A percentile compares a stretch with the other conserved stretches of the same genome.
Conservation (phyloP, 2,797 vertebrate genomes). For the Peromyscus aztecus region DNA sequence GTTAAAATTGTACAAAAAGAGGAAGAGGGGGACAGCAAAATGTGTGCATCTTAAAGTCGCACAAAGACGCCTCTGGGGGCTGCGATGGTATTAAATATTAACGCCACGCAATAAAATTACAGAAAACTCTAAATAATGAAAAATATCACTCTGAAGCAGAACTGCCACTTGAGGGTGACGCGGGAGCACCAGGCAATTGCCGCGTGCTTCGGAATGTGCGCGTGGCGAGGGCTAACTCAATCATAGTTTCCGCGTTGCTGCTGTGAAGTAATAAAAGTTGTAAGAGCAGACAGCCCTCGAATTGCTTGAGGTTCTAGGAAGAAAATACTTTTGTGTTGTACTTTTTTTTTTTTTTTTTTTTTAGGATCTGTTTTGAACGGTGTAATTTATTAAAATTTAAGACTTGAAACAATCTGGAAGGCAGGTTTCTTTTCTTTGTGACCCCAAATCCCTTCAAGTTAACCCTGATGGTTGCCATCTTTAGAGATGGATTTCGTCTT, state of each 20-base stretch:
- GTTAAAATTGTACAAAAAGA: conserved; percentile 41
- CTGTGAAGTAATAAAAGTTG: conserved; percentile 51
- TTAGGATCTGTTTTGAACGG: conserved; percentile 47
- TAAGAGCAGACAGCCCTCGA: neutral
- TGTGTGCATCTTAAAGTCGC: conserved; percentile 57
- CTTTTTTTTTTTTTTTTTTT: conserved; percentile 57
- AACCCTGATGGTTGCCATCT: neutral
- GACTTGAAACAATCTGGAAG: conserved; percentile 32
- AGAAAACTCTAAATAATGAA: conserved; percentile 74
- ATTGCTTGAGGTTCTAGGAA: conserved; percentile 20
- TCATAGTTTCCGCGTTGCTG: conserved; percentile 37
- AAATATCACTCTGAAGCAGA: conserved; percentile 61
- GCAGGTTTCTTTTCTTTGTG: neutral
- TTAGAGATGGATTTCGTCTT: conserved; percentile 51
- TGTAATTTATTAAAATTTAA: conserved; percentile 62
- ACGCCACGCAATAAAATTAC: conserved; percentile 73
- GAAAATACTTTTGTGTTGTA: conserved; percentile 36
- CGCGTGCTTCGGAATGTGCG: neutral
- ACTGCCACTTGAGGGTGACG: conserved; percentile 22
- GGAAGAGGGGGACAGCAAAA: neutral
- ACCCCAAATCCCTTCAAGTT: conserved; percentile 36
- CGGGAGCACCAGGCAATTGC: neutral
- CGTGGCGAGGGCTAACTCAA: conserved; percentile 46
- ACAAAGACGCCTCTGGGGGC: conserved; percentile 41
- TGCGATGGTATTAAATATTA: conserved; percentile 77